phyloP scores from a whole-genome alignment of 2,797 vertebrate genomes.

The Chiroxiphia lanceolata region DNA sequence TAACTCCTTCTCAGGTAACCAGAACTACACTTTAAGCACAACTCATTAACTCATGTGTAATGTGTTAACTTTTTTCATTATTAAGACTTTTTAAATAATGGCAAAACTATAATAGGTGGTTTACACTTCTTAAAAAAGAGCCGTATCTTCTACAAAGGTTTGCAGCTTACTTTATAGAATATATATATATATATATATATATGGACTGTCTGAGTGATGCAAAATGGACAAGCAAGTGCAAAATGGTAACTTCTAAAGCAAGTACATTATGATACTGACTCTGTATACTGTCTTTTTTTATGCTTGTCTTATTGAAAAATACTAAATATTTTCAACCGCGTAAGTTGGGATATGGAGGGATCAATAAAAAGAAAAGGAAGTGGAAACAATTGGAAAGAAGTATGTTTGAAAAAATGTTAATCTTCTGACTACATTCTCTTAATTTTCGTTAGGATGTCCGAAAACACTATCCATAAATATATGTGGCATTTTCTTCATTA shows the following conservation, averaged over 20 bases:
- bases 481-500: background rate
- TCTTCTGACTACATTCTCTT: background rate
- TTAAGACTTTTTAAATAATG: background rate
- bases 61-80: background rate
- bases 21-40: background rate
- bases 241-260: background rate
- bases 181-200: background rate
- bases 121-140: background rate
- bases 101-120: background rate
- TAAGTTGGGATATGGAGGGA: background rate
- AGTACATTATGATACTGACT: no score
- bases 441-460: background rate
- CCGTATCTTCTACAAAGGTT: background rate
- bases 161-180: background rate
- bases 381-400: background rate
- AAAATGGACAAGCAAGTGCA: background rate
- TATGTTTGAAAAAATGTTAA: background rate
- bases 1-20: background rate
- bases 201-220: background rate
- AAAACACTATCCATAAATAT: background rate
- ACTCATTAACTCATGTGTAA: background rate
- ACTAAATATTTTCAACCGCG: background rate
- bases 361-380: background rate
- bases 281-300: no score
- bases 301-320: no score